Evolutionary conservation across 1,140 invertebrate species (phyloP).

Genomic region (Heliconius hermathena): DNA sequence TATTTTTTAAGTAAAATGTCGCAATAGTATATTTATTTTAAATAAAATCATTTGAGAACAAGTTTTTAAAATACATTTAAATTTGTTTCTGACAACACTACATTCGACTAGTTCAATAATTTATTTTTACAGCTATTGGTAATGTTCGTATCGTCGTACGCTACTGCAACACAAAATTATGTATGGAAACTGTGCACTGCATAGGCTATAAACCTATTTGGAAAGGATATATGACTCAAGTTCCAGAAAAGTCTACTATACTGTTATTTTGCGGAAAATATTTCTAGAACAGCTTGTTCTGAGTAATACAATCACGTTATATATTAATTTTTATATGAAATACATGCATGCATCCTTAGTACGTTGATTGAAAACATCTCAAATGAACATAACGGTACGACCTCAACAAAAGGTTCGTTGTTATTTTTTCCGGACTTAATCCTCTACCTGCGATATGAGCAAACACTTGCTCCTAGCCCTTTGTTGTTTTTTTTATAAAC

Average conservation of each 20-base stretch:
- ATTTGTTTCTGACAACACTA: too few species aligned
- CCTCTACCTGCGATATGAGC: constrained; percentile 65
- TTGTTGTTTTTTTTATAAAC: constrained; percentile 50
- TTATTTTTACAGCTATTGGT: background rate
- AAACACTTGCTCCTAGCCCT: constrained; percentile 63
- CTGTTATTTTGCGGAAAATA: constrained; percentile 25
- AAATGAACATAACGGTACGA: constrained; percentile 68
- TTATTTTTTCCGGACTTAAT: constrained; percentile 50
- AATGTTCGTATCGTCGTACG: background rate
- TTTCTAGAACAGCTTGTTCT: background rate
- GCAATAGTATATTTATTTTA: background rate
- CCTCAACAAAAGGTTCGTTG: constrained; percentile 56
- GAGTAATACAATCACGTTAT: constrained; percentile 8
- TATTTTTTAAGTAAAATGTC: background rate
- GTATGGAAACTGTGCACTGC: constrained; percentile 25
- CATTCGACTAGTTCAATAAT: background rate
- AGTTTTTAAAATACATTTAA: background rate
- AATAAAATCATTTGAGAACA: background rate
- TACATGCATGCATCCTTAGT: constrained; percentile 39
- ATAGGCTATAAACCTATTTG: constrained; percentile 43
- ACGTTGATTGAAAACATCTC: constrained; percentile 55
- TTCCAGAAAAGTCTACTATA: constrained; percentile 31
- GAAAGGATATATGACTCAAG: constrained; percentile 39
- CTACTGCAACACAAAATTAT: constrained; percentile 25
- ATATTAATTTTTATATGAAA: background rate